Conservation (phyloP, 2,888 invertebrate species). For the Apodemia duryi region DNA sequence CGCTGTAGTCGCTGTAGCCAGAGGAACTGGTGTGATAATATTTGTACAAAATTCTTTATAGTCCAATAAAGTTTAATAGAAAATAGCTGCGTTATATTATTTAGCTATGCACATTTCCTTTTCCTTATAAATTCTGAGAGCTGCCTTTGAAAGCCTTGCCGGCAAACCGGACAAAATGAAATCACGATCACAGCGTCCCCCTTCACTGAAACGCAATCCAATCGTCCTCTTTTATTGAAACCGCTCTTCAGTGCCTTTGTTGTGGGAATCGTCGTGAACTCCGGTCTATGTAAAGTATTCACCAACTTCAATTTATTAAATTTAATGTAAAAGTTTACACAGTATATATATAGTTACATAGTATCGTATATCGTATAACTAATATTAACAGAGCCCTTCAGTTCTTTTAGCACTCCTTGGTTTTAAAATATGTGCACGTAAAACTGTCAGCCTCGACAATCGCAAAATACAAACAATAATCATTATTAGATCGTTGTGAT, state of each 20-base stretch:
- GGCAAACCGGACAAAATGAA: constrained; percentile 31
- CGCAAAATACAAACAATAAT: no score
- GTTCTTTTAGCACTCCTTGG: no score
- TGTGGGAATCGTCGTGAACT: constrained; percentile 63
- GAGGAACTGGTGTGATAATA: no score
- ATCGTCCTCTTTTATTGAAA: constrained; percentile 67
- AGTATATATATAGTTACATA: no score
- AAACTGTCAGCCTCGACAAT: no score
- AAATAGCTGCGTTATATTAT: constrained; percentile 8
- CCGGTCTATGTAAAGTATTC: constrained; percentile 74
- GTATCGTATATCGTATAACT: no score
- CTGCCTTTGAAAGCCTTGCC: constrained; percentile 5
- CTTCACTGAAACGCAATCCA: constrained; percentile 66
- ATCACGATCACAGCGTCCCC: constrained; percentile 47
- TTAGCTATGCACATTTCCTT: constrained; percentile 12
- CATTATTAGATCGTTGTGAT: no score
- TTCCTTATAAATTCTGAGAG: constrained; percentile 6
- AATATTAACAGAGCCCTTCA: no score
- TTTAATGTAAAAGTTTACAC: not conserved
- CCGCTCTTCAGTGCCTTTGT: constrained; percentile 65
- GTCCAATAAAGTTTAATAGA: constrained; percentile 3
- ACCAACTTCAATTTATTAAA: not conserved
- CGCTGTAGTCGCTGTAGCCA: no score
- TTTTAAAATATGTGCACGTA: no score
- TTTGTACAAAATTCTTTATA: no score